Evolutionary conservation across 1,140 invertebrate species (phyloP), one percentile per base, ranked within the genome.

Genomic region (Drosophila bifasciata): DNA sequence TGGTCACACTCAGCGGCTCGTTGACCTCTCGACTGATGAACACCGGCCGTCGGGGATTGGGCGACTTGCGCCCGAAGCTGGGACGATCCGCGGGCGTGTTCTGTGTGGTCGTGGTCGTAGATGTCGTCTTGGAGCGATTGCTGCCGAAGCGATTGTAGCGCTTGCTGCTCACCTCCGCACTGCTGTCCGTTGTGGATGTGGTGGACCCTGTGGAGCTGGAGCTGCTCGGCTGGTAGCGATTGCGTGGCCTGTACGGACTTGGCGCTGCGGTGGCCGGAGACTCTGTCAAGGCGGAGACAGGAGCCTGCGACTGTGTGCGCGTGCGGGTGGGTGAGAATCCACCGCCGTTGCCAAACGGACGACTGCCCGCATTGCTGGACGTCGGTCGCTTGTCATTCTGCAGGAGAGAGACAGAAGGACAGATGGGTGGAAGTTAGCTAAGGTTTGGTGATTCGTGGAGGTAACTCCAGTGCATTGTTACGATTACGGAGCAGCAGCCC

Each of bases 1-100:
- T 80, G 9, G 76, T 60, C 11, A 60, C 25, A 4, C 58, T 77
- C 13, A 84, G 75, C 0, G 90, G 90, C 19, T 91, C 90, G 58
- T 91, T 91, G 0, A 91, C 69, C 5, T 91, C 90, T 1, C 90
- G 84, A 51, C 90, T 91, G 11, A 91, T 91, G 52, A 91, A 89
- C 13, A 89, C 90, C 0, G 90, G 90, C 3, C 90, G 80, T 1
- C 90, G 52, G 2, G 85, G 81, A 63, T 56, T 90, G 0, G 84
- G 53, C 2, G 66, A 50, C 46, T 83, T 77, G 0, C 85, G 57
- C 13, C 89, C 81, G 16, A 90, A 84, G 50, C 75, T 84, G 6
- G 81, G 85, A 23, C 75, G 78, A 3, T 88, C 78, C 9, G 88
- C 45, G 0, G 79, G 66, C 0, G 80, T 57, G 17, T 70, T 76